Percentiles rank a stretch among this genome's conserved stretches.
These are phyloP conservation scores for Piezodorus guildinii DNA, from an alignment of 1,140 invertebrate genomes.

Conservation along the genomic window DNA sequence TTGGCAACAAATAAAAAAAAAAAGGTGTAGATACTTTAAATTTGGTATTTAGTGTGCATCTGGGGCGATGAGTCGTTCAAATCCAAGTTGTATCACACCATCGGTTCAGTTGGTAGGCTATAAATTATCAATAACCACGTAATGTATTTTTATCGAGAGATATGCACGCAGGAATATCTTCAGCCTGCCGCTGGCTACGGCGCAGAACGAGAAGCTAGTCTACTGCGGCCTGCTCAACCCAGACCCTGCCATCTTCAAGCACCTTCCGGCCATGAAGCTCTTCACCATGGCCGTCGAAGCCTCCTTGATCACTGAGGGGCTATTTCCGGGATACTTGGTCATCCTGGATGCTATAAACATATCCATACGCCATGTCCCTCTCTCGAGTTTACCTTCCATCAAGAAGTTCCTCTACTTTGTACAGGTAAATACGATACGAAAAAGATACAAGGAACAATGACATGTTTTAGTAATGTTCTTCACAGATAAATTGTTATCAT, in stretches of 20 bases:
- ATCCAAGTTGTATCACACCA: too few species aligned
- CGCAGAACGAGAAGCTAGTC: constrained; percentile 13
- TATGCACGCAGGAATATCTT: constrained; percentile 12
- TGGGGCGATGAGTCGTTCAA: too few species aligned
- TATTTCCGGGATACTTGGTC: constrained; percentile 25
- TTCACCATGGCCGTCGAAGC: constrained; percentile 26
- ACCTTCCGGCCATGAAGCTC: constrained; percentile 34
- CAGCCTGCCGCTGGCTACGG: constrained; percentile 17
- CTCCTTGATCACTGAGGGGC: constrained; percentile 20
- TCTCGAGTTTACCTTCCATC: constrained; percentile 5
- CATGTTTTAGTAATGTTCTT: too few species aligned
- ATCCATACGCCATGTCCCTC: constrained; percentile 19
- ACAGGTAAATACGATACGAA: constrained; percentile 18
- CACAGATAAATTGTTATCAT: too few species aligned
- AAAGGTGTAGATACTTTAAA: too few species aligned
- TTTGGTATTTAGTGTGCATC: too few species aligned
- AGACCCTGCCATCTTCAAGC: constrained; percentile 44
- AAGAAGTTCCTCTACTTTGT: constrained; percentile 18
- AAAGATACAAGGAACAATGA: too few species aligned
- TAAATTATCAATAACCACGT: background rate
- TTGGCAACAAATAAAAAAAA: too few species aligned
- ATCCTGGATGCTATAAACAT: constrained; percentile 26
- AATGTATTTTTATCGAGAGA: background rate
- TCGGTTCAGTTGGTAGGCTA: too few species aligned
- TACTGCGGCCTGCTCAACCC: constrained; percentile 21